Percentiles rank a stretch among this genome's conserved stretches.
Evolutionary conservation across 2,797 vertebrate genomes (phyloP).

Genomic region (Potorous gilbertii): DNA sequence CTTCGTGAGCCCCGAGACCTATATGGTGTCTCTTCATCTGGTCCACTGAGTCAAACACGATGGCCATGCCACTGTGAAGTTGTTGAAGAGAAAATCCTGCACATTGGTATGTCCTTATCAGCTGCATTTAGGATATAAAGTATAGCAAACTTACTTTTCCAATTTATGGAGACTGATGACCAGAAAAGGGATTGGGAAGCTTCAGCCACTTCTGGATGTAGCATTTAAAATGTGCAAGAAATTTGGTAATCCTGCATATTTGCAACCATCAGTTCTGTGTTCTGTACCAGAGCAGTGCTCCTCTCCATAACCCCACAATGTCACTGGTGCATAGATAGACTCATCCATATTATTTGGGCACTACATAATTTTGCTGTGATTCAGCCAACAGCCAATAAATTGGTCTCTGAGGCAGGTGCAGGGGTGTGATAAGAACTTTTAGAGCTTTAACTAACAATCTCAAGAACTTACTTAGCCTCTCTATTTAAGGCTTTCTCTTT

Average conservation of each 20-base stretch:
- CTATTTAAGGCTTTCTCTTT: background rate
- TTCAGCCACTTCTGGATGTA: background rate
- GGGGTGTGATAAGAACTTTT: background rate
- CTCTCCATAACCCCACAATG: background rate
- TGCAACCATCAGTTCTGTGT: background rate
- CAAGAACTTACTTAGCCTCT: background rate
- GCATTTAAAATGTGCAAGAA: background rate
- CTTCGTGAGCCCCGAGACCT: slow-evolving; percentile 82
- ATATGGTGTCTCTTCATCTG: slow-evolving; percentile 75
- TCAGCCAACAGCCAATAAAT: background rate
- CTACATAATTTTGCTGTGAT: background rate
- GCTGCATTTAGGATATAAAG: background rate
- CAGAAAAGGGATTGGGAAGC: background rate
- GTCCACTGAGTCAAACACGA: slow-evolving; percentile 79
- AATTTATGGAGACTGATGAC: slow-evolving; percentile 9
- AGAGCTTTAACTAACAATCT: background rate
- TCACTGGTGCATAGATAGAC: background rate
- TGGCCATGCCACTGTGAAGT: slow-evolving; percentile 87
- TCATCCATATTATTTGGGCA: background rate
- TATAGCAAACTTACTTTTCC: slow-evolving; percentile 13
- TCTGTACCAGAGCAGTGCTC: background rate
- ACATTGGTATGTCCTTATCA: slow-evolving; percentile 83
- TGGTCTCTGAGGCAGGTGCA: background rate
- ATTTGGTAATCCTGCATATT: background rate
- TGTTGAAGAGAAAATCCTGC: slow-evolving; percentile 83